A percentile compares a stretch with the other conserved stretches of the same genome.
Evolutionary conservation across 92 coral and sea anemone genomes (phyloP).

Genomic region (Chrysogorgia sp.): DNA sequence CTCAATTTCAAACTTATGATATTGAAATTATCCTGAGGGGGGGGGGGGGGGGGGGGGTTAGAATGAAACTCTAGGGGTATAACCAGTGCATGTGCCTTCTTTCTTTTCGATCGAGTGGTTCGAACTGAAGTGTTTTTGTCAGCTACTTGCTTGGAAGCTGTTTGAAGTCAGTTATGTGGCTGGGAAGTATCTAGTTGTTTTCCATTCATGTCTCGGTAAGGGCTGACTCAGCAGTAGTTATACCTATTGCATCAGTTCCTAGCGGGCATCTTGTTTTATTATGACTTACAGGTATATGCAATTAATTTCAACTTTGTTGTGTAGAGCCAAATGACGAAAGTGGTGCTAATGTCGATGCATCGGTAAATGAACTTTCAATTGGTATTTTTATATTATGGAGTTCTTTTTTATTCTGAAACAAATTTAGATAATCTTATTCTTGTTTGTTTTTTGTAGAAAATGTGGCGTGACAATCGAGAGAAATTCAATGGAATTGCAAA

Average conservation of each 20-base stretch:
- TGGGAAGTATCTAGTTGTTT: background rate
- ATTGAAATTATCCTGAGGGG: background rate
- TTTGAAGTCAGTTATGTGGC: background rate
- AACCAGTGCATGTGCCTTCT: no score
- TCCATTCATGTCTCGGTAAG: no score
- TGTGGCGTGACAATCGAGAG: conserved; percentile 95
- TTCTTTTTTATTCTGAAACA: no score
- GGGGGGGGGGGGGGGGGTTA: no score
- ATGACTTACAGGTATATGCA: conserved; percentile 80
- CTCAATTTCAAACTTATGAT: background rate
- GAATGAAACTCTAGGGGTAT: no score
- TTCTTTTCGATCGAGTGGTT: no score
- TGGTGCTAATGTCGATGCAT: conserved; percentile 98
- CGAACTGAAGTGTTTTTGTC: no score
- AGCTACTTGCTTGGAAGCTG: background rate
- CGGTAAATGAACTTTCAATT: conserved; percentile 36
- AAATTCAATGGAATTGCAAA: conserved; percentile 83
- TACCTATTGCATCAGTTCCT: no score
- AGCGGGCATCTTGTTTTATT: no score
- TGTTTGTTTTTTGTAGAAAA: conserved; percentile 68
- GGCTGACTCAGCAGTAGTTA: no score
- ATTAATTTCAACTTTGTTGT: background rate
- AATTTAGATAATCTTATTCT: conserved; percentile 1
- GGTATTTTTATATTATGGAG: no score
- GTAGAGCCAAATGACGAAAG: conserved; percentile 98